phyloP scores from a whole-genome alignment of 2,797 vertebrate genomes.

The Dermochelys coriacea region DNA sequence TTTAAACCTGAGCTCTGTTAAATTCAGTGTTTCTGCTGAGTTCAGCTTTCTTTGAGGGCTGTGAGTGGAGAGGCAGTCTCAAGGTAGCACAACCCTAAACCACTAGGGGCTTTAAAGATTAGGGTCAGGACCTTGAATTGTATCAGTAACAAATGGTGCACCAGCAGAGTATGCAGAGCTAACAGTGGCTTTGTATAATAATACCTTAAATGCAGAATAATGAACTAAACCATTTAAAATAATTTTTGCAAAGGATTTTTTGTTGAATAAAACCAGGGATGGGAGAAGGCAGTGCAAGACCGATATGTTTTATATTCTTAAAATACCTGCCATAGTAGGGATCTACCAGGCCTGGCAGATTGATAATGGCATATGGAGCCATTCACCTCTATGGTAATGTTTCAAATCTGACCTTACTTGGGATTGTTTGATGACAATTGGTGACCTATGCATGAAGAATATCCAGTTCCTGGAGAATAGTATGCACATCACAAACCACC shows the following conservation, averaged over 20 bases:
- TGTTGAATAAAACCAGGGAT: constrained; percentile 42
- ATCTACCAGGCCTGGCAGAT: background rate
- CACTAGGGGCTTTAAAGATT: constrained; percentile 57
- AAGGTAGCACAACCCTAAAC: constrained; percentile 28
- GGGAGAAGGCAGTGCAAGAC: background rate
- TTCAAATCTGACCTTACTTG: background rate
- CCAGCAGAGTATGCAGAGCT: constrained; percentile 21
- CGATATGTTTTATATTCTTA: constrained; percentile 54
- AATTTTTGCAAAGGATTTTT: background rate
- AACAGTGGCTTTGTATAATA: constrained; percentile 14
- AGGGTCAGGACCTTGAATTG: constrained; percentile 46
- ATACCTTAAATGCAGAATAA: background rate
- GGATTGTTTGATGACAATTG: background rate
- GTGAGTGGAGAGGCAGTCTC: constrained; percentile 36
- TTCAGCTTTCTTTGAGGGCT: constrained; percentile 56
- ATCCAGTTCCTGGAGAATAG: constrained; percentile 15
- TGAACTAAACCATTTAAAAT: background rate
- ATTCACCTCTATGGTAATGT: constrained; percentile 19
- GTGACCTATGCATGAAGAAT: constrained; percentile 43
- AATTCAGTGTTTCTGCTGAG: constrained; percentile 50
- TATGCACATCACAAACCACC: background rate
- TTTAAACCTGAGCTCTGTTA: constrained; percentile 54
- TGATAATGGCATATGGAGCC: background rate
- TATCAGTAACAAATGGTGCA: constrained; percentile 2
- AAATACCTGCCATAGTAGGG: background rate